A percentile compares a stretch with the other conserved stretches of the same genome.
phyloP scores from a whole-genome alignment of 2,888 invertebrate species.

The Eupithecia insigniata region DNA sequence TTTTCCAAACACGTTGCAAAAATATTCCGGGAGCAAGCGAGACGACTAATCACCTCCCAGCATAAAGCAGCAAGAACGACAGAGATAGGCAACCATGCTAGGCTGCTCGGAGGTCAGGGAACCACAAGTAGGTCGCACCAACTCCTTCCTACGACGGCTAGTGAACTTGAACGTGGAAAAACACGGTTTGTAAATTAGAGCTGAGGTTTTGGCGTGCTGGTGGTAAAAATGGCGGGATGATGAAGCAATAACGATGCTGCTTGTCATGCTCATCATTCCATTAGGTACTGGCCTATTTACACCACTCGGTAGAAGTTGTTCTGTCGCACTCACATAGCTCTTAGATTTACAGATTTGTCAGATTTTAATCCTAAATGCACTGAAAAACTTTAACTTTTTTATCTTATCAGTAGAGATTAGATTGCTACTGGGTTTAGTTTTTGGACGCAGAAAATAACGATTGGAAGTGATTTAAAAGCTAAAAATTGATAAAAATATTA shows the following conservation, averaged over 20 bases:
- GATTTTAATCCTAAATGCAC: neutral
- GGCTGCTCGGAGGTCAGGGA: constrained; percentile 82
- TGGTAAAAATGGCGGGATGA: constrained; percentile 7
- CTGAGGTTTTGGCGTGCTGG: constrained; percentile 18
- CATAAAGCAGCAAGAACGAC: constrained; percentile 48
- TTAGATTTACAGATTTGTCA: neutral
- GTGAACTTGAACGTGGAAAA: constrained; percentile 80
- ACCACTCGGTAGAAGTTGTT: neutral
- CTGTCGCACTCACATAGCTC: neutral
- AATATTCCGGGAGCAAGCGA: constrained; percentile 80
- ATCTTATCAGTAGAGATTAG: too few species aligned
- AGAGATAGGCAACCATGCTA: constrained; percentile 65
- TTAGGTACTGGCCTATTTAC: neutral
- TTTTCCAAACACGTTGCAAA: constrained; percentile 80
- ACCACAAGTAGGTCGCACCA: constrained; percentile 81
- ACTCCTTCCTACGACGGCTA: constrained; percentile 75
- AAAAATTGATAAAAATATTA: too few species aligned
- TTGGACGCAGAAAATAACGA: neutral
- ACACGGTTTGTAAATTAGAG: constrained; percentile 72
- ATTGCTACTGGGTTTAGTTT: neutral
- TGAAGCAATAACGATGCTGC: neutral
- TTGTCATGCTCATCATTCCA: neutral
- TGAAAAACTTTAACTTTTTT: neutral
- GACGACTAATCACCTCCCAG: constrained; percentile 47
- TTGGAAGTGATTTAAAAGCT: too few species aligned